These are phyloP conservation scores for Leptarthrus brevirostris DNA, from an alignment of 2,888 invertebrate species.

Conservation along the genomic window DNA sequence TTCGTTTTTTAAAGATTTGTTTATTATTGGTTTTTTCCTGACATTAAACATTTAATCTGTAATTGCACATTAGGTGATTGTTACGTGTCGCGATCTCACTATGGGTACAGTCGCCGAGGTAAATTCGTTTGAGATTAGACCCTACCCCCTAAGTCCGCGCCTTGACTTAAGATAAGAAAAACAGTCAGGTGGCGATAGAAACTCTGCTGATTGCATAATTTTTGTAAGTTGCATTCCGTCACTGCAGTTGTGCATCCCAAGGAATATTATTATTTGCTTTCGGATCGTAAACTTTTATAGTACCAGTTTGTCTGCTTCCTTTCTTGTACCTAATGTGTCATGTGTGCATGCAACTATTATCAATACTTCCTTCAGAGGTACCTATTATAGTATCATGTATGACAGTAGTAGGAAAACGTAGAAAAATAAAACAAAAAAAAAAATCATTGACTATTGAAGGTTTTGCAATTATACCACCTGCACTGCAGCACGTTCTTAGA, in stretches of 20 bases:
- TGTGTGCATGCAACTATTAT: background rate
- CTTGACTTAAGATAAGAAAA: slow-evolving; percentile 12
- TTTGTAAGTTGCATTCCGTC: background rate
- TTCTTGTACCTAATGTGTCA: background rate
- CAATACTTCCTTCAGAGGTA: background rate
- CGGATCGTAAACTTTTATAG: background rate
- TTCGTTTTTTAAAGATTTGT: slow-evolving; percentile 38
- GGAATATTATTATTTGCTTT: background rate
- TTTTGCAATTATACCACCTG: slow-evolving; percentile 34
- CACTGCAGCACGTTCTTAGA: slow-evolving; percentile 38
- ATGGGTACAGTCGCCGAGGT: too few species aligned
- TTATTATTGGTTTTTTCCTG: slow-evolving; percentile 25
- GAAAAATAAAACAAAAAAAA: background rate
- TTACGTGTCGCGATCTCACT: background rate
- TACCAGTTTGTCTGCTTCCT: background rate
- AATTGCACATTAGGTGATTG: background rate
- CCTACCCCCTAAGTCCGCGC: too few species aligned
- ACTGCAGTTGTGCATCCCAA: background rate
- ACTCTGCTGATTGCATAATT: slow-evolving; percentile 2
- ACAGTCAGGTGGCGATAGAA: background rate
- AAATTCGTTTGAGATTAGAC: too few species aligned
- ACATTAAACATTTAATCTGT: background rate
- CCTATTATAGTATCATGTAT: background rate
- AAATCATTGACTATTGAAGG: slow-evolving; percentile 18
- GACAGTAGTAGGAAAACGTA: background rate